These are phyloP conservation scores for Pagetopsis macropterus DNA, from an alignment of 2,797 vertebrate genomes.

Conservation along the genomic window DNA sequence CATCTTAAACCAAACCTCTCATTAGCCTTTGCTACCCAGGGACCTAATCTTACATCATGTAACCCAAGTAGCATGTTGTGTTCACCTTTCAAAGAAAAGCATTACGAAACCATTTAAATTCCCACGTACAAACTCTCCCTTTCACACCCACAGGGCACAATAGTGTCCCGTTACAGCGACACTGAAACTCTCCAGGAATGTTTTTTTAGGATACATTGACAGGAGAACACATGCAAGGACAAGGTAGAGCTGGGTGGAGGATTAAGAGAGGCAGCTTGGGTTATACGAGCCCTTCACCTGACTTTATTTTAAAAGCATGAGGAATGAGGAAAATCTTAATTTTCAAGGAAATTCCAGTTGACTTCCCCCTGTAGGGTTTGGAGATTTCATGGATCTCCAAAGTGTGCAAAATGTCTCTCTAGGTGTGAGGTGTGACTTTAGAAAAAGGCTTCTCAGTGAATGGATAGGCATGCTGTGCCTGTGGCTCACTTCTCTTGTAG, in stretches of 20 bases:
- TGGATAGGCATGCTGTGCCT: not conserved
- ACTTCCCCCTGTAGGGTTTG: not conserved
- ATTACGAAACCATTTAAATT: conserved; percentile 31
- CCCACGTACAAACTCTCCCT: conserved; percentile 47
- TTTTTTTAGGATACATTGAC: conserved; percentile 70
- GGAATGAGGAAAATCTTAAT: conserved; percentile 46
- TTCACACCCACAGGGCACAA: conserved; percentile 26
- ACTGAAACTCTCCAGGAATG: conserved; percentile 74
- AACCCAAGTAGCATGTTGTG: conserved; percentile 45
- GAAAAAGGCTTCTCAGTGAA: not conserved
- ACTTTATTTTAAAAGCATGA: conserved; percentile 38
- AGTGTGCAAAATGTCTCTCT: conserved; percentile 2
- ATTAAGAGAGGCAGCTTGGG: conserved; percentile 57
- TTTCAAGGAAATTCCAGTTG: conserved; percentile 23
- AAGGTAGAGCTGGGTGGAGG: conserved; percentile 61
- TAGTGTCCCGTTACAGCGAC: conserved; percentile 64
- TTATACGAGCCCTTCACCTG: conserved; percentile 58
- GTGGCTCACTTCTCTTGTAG: not conserved
- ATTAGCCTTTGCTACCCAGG: conserved; percentile 7
- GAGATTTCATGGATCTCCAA: conserved; percentile 22
- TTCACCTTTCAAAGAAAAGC: conserved; percentile 35
- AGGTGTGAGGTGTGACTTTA: not conserved
- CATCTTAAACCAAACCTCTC: conserved; percentile 9
- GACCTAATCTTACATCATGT: conserved; percentile 43
- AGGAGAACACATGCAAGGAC: conserved; percentile 69